Percentiles rank a stretch among this genome's conserved stretches.
Conservation (phyloP, 2,888 invertebrate species). For the Habrosyne pyritoides region DNA sequence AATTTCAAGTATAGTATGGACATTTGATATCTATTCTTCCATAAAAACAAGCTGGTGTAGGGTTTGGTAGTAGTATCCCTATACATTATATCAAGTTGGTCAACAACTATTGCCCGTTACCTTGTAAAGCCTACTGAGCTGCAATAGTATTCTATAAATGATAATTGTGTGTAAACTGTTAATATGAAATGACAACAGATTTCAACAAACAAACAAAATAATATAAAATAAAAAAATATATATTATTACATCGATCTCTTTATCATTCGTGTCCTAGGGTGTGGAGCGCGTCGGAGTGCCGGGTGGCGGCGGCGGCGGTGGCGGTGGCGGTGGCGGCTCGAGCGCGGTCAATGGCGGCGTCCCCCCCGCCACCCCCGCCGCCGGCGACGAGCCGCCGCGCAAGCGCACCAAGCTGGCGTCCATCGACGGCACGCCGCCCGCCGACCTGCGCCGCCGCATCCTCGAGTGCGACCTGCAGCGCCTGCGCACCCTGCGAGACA, state of each 20-base stretch:
- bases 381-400: conserved; percentile 38
- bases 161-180: no score
- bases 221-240: no score
- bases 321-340: conserved; percentile 35
- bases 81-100: no score
- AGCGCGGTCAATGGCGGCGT: conserved; percentile 46
- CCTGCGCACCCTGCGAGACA: conserved; percentile 87
- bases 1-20: no score
- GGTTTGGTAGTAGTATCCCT: no score
- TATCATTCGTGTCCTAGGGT: conserved; percentile 43
- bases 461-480: conserved; percentile 88
- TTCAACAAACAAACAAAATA: no score
- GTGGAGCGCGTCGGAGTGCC: conserved; percentile 58
- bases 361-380: conserved; percentile 29
- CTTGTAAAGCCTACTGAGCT: no score
- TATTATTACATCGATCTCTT: neutral
- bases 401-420: conserved; percentile 27
- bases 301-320: conserved; percentile 28
- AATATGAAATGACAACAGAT: no score
- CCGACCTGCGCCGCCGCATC: conserved; percentile 85
- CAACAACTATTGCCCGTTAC: no score
- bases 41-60: no score
- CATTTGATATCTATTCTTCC: no score
- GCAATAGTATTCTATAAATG: no score
- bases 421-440: conserved; percentile 12